Percentiles rank a stretch among this genome's conserved stretches.
Conservation (phyloP, 2,113 vertebrate genomes). For the Neotoma lepida region DNA sequence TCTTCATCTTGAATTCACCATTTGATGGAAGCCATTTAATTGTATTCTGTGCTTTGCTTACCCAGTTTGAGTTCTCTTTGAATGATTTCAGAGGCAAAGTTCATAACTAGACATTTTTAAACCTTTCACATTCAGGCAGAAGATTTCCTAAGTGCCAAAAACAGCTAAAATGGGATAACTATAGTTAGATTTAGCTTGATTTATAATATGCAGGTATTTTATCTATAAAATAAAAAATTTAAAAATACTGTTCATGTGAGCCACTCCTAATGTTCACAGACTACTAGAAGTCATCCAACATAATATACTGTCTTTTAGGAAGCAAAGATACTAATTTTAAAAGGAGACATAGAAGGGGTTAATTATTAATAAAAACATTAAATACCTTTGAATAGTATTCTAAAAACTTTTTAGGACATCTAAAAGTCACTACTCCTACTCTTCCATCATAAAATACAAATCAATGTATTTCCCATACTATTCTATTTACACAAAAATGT, state of each 20-base stretch:
- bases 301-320: constrained; percentile 6
- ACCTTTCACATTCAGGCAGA: constrained; percentile 2
- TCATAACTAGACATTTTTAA: constrained; percentile 58
- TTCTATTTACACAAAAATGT: not conserved
- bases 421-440: not conserved
- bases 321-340: not conserved
- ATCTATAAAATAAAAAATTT: constrained; percentile 30
- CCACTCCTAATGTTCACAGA: not conserved
- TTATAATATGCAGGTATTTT: constrained; percentile 7
- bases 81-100: constrained; percentile 62
- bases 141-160: constrained; percentile 31
- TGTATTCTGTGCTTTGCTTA: constrained; percentile 19
- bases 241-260: not conserved
- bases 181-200: constrained; percentile 56
- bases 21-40: constrained; percentile 42
- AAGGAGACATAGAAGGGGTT: not conserved
- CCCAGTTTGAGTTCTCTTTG: constrained; percentile 59
- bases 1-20: constrained; percentile 40
- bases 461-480: not conserved
- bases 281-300: not conserved
- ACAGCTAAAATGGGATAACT: constrained; percentile 39
- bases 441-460: not conserved
- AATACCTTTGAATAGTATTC: not conserved
- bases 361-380: not conserved
- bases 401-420: not conserved